Evolutionary conservation across 2,113 vertebrate species (phyloP), one percentile per base, ranked within the genome.

Genomic region (Macheiramphus alcinus): DNA sequence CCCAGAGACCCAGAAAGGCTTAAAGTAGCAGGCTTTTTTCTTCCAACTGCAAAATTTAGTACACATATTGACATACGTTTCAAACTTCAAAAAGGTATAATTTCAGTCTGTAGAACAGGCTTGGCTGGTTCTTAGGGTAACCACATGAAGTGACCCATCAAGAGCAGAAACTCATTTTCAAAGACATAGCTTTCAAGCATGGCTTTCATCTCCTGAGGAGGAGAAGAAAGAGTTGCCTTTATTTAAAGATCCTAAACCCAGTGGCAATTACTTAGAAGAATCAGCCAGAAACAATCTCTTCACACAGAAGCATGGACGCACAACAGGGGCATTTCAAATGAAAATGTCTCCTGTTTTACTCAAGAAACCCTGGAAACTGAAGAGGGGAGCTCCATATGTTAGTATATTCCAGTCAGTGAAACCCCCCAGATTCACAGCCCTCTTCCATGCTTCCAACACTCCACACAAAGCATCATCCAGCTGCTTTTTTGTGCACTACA

Each of bases 121-220:
- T 84, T 86, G 72, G 59, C 43, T 95, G 68, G 36, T 91, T 92
- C 75, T 52, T 90, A 68, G 93, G 50, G 82, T 93, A 96, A 74
- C 80, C 72, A 92, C 47, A 88, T 91, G 63, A 84, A 93, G 76
- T 92, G 91, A 95, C 88, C 86, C 73, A 95, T 95, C 68, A 91
- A 78, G 32, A 88, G 71, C 62, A 85, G 88, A 92, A 83, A 91
- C 36, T 56, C 17, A 34, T 92, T 92, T 92, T 92, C 93, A 93
- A 74, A 92, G 73, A 59, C 61, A 56, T 2, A 79, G 43, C 86
- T 80, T 95, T 96, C 88, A 93, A 82, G 92, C 38, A 75, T 18
- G 13, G 66, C 95, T 94, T 94, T 92, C 76, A 91, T 87, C 87
- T 90, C 76, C 61, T 1, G 3, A 80, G 32, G 14, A 75, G 38